Percentiles rank a stretch among this genome's conserved stretches.
These are phyloP conservation scores for Eulithis prunata DNA, from an alignment of 2,888 invertebrate species.

Conservation along the genomic window DNA sequence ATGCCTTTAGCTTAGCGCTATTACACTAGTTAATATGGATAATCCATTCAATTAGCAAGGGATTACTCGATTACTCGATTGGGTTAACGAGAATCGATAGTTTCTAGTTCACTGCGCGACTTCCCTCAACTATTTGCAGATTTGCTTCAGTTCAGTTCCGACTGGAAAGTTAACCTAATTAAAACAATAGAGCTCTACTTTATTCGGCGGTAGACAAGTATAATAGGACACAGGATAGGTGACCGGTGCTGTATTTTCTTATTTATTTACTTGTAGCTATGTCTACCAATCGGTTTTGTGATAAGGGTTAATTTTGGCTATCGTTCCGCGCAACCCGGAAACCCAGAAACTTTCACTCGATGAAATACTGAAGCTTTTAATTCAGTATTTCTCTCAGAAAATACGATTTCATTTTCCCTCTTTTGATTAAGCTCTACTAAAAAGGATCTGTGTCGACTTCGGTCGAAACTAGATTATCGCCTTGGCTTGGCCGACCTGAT, in stretches of 20 bases:
- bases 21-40: constrained; percentile 46
- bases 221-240: too few relatives aligned
- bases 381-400: constrained; percentile 27
- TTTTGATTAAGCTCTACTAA: constrained; percentile 37
- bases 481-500: constrained; percentile 42
- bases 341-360: constrained; percentile 20
- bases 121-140: constrained; percentile 23
- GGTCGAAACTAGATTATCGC: constrained; percentile 36
- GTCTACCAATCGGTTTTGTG: constrained; percentile 16
- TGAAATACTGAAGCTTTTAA: constrained; percentile 26
- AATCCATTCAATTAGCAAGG: constrained; percentile 66
- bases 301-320: constrained; percentile 24
- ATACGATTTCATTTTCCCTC: constrained; percentile 30
- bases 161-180: too few relatives aligned
- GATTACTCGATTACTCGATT: constrained; percentile 68
- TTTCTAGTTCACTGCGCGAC: constrained; percentile 24
- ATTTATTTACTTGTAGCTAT: too few relatives aligned
- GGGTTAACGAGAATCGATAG: constrained; percentile 50
- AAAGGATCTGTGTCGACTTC: constrained; percentile 32
- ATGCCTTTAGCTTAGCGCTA: constrained; percentile 12
- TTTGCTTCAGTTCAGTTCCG: constrained; percentile 5
- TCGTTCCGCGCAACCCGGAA: constrained; percentile 17
- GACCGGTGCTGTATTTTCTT: too few relatives aligned
- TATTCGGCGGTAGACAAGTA: too few relatives aligned
- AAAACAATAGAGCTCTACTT: too few relatives aligned